Percentiles rank a stretch among this genome's conserved stretches.
Evolutionary conservation across 1,140 invertebrate species (phyloP).

Genomic region (Heliconius nattereri): DNA sequence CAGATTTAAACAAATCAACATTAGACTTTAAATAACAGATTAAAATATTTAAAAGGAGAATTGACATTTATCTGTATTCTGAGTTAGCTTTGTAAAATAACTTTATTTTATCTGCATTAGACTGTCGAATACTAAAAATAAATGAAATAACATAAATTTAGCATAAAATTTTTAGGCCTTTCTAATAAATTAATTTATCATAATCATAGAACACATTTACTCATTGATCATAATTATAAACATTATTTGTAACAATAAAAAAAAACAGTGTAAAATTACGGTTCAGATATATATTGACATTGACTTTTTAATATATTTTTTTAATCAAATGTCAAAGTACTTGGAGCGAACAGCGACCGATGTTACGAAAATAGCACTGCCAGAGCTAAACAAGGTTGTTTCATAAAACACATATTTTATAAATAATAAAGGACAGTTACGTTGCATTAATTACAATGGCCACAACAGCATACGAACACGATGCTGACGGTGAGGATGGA

Average conservation of each 20-base stretch:
- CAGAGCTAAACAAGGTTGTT: constrained; percentile 33
- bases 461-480: constrained; percentile 68
- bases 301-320: constrained; percentile 5
- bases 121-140: not conserved
- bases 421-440: constrained; percentile 20
- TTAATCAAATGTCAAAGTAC: constrained; percentile 27
- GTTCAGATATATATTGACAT: not conserved
- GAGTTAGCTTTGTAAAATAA: too few relatives aligned
- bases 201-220: too few relatives aligned
- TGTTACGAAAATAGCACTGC: constrained; percentile 40
- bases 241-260: too few relatives aligned
- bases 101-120: not conserved
- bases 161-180: too few relatives aligned
- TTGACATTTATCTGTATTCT: not conserved
- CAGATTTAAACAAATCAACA: constrained; percentile 3
- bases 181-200: too few relatives aligned
- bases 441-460: constrained; percentile 60
- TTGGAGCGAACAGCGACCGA: constrained; percentile 27
- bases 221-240: too few relatives aligned
- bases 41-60: not conserved
- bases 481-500: constrained; percentile 66
- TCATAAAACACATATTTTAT: constrained; percentile 32
- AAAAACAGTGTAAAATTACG: too few relatives aligned
- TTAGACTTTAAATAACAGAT: not conserved
- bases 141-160: not conserved